phyloP scores from a whole-genome alignment of 37 sponge, comb jelly and placozoan species.

The Oopsacas minuta region DNA sequence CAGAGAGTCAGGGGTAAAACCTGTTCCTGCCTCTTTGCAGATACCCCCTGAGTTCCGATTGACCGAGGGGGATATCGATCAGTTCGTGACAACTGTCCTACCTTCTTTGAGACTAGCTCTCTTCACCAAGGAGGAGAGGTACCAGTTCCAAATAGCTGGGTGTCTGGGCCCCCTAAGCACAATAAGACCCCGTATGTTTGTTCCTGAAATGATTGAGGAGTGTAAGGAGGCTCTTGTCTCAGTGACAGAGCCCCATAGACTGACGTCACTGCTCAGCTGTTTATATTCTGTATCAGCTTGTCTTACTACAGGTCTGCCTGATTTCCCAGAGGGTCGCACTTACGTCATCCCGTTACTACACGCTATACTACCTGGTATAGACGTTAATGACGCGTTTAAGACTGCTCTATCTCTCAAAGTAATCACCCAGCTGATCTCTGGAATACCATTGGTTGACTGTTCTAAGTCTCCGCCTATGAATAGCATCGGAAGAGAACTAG shows the following conservation, averaged over 20 bases:
- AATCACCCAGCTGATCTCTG: slow-evolving; percentile 30
- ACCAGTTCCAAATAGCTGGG: slow-evolving; percentile 18
- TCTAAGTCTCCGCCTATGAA: not conserved
- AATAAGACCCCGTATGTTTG: slow-evolving; percentile 55
- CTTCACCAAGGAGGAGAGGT: slow-evolving; percentile 45
- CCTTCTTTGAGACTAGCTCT: slow-evolving; percentile 54
- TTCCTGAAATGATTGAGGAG: slow-evolving; percentile 61
- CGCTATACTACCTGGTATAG: slow-evolving; percentile 67
- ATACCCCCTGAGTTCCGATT: slow-evolving; percentile 45
- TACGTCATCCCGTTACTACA: slow-evolving; percentile 64
- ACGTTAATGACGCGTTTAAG: slow-evolving; percentile 79
- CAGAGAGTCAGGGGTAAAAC: slow-evolving; percentile 51
- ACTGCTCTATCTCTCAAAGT: slow-evolving; percentile 37
- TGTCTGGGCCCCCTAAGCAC: not conserved
- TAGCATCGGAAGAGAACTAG: slow-evolving; percentile 54
- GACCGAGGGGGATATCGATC: slow-evolving; percentile 55
- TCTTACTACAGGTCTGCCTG: slow-evolving; percentile 4
- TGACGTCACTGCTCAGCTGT: slow-evolving; percentile 60
- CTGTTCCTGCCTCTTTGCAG: not conserved
- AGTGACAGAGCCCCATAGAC: slow-evolving; percentile 84
- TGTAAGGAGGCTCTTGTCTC: slow-evolving; percentile 57
- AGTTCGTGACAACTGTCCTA: slow-evolving; percentile 58
- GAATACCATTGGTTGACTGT: slow-evolving; percentile 77
- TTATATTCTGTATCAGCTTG: slow-evolving; percentile 34
- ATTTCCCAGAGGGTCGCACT: slow-evolving; percentile 52